Percentiles rank a stretch among this genome's conserved stretches.
phyloP scores from a whole-genome alignment of 23 tunicate species.

The Aplidium turbinatum region DNA sequence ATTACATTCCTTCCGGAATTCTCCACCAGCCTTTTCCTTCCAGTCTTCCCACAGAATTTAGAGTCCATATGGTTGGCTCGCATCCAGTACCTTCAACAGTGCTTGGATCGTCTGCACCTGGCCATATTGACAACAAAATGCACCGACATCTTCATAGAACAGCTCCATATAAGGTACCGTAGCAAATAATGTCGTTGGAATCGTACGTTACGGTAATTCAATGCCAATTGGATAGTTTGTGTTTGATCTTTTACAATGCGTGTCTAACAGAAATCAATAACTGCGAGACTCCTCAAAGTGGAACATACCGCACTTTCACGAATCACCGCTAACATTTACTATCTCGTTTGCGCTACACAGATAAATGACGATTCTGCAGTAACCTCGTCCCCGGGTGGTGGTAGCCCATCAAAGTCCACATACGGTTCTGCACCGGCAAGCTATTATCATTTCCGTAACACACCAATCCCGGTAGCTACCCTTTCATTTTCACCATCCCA shows the following conservation, averaged over 20 bases:
- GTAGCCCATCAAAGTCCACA: conserved; percentile 39
- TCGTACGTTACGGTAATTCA: too few species aligned
- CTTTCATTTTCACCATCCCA: conserved; percentile 60
- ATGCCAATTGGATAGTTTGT: too few species aligned
- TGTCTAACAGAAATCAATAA: too few species aligned
- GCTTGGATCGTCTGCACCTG: conserved; percentile 42
- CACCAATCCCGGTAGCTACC: conserved; percentile 45
- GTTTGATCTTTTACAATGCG: too few species aligned
- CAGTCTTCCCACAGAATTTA: conserved; percentile 54
- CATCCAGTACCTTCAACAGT: conserved; percentile 14
- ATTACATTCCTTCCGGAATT: conserved; percentile 29
- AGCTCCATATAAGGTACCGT: conserved; percentile 51
- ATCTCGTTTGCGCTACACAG: too few species aligned
- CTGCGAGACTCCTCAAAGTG: too few species aligned
- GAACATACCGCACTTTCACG: too few species aligned
- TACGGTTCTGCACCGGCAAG: conserved; percentile 52
- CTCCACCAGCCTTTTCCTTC: conserved; percentile 27
- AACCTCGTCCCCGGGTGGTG: conserved; percentile 31
- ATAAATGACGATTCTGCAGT: conserved; percentile 43
- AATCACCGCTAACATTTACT: too few species aligned
- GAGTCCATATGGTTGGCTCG: conserved; percentile 31
- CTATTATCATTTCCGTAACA: conserved; percentile 38
- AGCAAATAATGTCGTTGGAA: too few species aligned
- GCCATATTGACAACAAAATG: conserved; percentile 46
- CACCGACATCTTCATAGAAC: conserved; percentile 45